Evolutionary conservation across 2,113 vertebrate species (phyloP).

Genomic region (Morone chrysops): DNA sequence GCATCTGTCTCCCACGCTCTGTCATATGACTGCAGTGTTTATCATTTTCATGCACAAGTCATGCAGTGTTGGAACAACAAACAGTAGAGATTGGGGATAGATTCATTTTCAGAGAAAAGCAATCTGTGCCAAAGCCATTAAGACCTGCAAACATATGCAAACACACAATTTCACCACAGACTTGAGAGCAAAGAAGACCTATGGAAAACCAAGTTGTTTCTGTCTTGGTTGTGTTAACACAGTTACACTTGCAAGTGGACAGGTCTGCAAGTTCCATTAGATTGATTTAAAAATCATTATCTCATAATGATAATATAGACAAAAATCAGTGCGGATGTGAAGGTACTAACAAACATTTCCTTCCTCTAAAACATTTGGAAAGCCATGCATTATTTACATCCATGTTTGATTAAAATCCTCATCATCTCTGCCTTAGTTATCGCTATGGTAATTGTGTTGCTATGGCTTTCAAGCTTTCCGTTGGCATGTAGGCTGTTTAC

Average conservation of each 20-base stretch:
- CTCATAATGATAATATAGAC: not conserved
- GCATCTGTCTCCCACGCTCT: constrained; percentile 76
- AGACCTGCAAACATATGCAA: constrained; percentile 31
- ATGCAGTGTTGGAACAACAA: constrained; percentile 70
- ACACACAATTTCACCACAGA: constrained; percentile 1
- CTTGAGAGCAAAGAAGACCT: not conserved
- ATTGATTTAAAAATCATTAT: not conserved
- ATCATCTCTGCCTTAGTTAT: not conserved
- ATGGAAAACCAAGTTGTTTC: not conserved
- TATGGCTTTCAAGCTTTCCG: too few relatives aligned
- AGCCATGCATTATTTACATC: not conserved
- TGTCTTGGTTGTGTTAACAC: not conserved
- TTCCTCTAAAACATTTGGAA: too few relatives aligned
- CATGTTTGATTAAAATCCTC: not conserved
- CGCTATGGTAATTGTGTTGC: too few relatives aligned
- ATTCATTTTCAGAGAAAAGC: constrained; percentile 38
- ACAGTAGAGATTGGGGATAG: constrained; percentile 43
- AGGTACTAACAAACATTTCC: too few relatives aligned
- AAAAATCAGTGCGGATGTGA: too few relatives aligned
- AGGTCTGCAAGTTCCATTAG: too few relatives aligned
- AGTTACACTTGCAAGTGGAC: too few relatives aligned
- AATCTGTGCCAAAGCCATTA: constrained; percentile 22
- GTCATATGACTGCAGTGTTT: constrained; percentile 72
- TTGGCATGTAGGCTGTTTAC: too few relatives aligned
- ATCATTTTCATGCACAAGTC: constrained; percentile 60